These are phyloP conservation scores for Acanthosoma haemorrhoidale DNA, from an alignment of 2,888 invertebrate genomes.

Conservation along the genomic window DNA sequence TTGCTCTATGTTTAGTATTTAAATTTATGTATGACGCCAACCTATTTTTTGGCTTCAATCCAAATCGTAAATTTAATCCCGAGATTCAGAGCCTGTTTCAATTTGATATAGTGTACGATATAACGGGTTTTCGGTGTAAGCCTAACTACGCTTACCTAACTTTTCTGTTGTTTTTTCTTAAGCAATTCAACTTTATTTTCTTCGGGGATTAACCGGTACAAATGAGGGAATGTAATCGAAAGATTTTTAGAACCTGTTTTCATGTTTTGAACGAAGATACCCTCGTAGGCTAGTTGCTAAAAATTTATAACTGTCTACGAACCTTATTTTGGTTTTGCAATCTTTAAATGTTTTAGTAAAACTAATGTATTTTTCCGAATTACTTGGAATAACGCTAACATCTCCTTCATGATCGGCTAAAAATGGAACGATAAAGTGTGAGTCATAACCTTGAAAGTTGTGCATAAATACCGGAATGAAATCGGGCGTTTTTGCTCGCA, in stretches of 20 bases:
- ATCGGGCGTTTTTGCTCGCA: too few species aligned
- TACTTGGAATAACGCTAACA: too few species aligned
- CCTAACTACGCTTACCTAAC: neutral
- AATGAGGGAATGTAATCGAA: too few species aligned
- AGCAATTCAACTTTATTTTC: too few species aligned
- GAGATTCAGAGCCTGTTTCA: neutral
- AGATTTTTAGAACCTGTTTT: too few species aligned
- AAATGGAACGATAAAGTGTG: neutral
- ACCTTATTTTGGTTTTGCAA: neutral
- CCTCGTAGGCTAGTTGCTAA: neutral
- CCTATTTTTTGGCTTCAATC: neutral
- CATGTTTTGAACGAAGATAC: too few species aligned
- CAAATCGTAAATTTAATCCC: neutral
- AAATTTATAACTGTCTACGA: neutral
- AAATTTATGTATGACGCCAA: slow-evolving; percentile 16
- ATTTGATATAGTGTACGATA: neutral
- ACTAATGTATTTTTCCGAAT: neutral
- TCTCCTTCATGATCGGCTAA: neutral
- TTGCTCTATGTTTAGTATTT: neutral
- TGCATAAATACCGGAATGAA: neutral
- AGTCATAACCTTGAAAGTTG: neutral
- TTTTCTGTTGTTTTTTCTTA: neutral
- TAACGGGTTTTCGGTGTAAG: slow-evolving; percentile 11
- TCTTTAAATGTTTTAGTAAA: neutral
- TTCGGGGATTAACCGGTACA: too few species aligned